Evolutionary conservation across 1,140 invertebrate species (phyloP).

Genomic region (Papilio glaucus): DNA sequence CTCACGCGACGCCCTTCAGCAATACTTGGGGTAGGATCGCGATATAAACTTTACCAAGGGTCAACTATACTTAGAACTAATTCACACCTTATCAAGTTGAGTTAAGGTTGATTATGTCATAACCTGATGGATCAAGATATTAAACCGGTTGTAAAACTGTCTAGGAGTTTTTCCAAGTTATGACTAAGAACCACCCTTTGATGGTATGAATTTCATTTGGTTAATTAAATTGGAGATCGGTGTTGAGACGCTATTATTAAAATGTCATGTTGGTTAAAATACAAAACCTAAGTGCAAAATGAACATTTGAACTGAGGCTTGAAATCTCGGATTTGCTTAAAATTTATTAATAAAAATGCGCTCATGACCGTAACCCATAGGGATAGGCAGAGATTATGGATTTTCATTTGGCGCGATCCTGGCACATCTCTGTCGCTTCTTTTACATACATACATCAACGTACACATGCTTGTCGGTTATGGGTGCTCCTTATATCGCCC

Average conservation of each 20-base stretch:
- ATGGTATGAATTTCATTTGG: constrained; percentile 2
- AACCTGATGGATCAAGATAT: neutral
- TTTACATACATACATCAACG: too few relatives aligned
- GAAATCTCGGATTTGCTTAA: too few relatives aligned
- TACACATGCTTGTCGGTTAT: too few relatives aligned
- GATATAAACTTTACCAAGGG: constrained; percentile 1
- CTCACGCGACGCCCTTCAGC: constrained; percentile 44
- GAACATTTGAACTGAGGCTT: too few relatives aligned
- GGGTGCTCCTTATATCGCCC: too few relatives aligned
- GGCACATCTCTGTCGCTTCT: too few relatives aligned
- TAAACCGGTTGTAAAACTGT: neutral
- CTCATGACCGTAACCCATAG: too few relatives aligned
- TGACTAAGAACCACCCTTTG: constrained; percentile 2
- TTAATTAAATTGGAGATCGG: neutral
- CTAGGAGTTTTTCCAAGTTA: constrained; percentile 12
- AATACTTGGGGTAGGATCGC: neutral
- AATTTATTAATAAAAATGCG: too few relatives aligned
- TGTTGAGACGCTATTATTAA: neutral
- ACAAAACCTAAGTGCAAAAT: neutral
- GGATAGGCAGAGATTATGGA: too few relatives aligned
- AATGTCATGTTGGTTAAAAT: neutral
- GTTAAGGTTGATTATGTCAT: neutral
- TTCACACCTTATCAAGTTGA: neutral
- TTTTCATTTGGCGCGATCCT: too few relatives aligned
- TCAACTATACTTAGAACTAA: neutral